Base-by-base conservation (phyloP, 2,113 vertebrate genomes). In the Ammodytes marinus region DNA sequence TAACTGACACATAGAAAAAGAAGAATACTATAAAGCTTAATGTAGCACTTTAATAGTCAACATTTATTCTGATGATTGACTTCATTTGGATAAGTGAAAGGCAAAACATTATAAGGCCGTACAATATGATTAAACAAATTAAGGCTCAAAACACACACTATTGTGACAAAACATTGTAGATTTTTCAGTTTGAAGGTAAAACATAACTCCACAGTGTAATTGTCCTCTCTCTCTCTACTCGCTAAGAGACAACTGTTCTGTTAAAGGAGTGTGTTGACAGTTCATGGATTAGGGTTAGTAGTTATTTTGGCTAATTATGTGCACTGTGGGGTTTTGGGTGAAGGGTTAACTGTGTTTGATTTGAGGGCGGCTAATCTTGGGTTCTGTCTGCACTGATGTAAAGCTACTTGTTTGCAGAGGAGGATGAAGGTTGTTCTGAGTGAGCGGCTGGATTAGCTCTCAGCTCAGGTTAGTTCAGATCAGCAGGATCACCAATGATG, bases 231-330 rank as follows among this genome's bases (percentile, higher is more conserved):
- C 49, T 37, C 5, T 52, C 42, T 15, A 42, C 17, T n/a, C 39
- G 5, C 42, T 78, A 49, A 14, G 47, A 55, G 39, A 54, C 74
- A 42, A 19, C 15, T 35, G 43, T 12, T 76, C 27, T 55, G 67
- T 68, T 71, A 77, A 27, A 77, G 64, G 69, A 58, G 71, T 42
- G 8, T 4, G 8, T 67, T 71, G 74, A 74, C 80, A 74, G 82
- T 45, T 59, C 42, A 59, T 35, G 77, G 85, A 89, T 89, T 89
- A 88, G 69, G 80, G 74, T 88, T 81, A 84, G 79, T 61, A 68
- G 67, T 87, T 83, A 86, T 90, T 88, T 87, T 85, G 58, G 66
- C 79, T 73, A 69, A 82, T 55, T 68, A 75, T 78, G 69, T 39
- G 39, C 54, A n/a, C 57, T 46, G 50, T 74, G 49, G 60, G 85